Evolutionary conservation across 2,797 vertebrate species (phyloP).

Genomic region (Amblyopsis hoosieri): DNA sequence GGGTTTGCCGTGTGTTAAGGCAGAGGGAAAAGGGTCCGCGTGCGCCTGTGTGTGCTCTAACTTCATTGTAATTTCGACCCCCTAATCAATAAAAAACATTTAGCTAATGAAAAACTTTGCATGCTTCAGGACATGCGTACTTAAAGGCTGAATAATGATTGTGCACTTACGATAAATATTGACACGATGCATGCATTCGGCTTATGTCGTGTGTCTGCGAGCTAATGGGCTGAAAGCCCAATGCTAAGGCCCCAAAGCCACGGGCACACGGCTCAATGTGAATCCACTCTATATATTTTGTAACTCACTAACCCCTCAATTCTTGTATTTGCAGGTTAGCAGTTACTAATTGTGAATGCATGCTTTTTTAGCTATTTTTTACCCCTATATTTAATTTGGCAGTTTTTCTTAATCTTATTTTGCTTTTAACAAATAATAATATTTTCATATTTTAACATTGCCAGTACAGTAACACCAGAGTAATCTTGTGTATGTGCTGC

Average conservation of each 20-base stretch:
- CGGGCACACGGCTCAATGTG: constrained; percentile 47
- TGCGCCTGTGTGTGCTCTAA: constrained; percentile 24
- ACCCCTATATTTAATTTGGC: constrained; percentile 40
- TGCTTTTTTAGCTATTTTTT: constrained; percentile 61
- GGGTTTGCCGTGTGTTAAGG: constrained; percentile 53
- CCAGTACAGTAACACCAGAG: constrained; percentile 2
- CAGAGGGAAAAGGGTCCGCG: not conserved
- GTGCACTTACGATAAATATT: constrained; percentile 46
- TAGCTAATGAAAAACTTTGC: constrained; percentile 72
- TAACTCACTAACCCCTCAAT: constrained; percentile 67
- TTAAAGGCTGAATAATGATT: constrained; percentile 43
- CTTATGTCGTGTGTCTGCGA: constrained; percentile 63
- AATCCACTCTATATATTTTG: constrained; percentile 61
- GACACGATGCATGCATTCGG: constrained; percentile 66
- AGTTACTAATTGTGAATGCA: constrained; percentile 73
- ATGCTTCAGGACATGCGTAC: constrained; percentile 61
- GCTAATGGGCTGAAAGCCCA: constrained; percentile 31
- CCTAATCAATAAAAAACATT: constrained; percentile 74
- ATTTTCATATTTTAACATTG: constrained; percentile 21
- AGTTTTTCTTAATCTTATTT: constrained; percentile 15
- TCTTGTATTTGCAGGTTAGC: constrained; percentile 73
- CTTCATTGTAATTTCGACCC: constrained; percentile 59
- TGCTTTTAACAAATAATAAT: constrained; percentile 21
- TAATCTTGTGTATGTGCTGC: constrained; percentile 9
- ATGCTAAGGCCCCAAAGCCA: constrained; percentile 21